A percentile compares a stretch with the other conserved stretches of the same genome.
phyloP scores from a whole-genome alignment of 1,140 invertebrate genomes.

The Aplysia californica region DNA sequence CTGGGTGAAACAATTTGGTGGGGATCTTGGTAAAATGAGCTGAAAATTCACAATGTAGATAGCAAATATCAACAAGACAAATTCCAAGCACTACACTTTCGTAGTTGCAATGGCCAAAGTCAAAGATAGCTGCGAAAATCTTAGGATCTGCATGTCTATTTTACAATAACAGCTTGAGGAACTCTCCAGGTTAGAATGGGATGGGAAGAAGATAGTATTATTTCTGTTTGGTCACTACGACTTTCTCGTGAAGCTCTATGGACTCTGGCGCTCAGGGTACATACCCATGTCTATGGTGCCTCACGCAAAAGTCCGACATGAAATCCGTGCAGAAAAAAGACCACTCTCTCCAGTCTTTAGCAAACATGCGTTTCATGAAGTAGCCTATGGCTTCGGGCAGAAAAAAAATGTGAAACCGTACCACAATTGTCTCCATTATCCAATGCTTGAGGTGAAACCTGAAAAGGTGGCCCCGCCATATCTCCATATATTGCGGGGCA shows the following conservation, averaged over 20 bases:
- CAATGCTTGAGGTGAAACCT: neutral
- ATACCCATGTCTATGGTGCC: constrained; percentile 3
- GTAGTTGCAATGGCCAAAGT: neutral
- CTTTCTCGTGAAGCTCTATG: constrained; percentile 4
- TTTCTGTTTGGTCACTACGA: constrained; percentile 14
- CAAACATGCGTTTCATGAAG: neutral
- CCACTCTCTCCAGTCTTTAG: neutral
- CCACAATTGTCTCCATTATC: constrained; percentile 3
- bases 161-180: neutral
- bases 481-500: constrained; percentile 7
- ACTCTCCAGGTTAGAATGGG: neutral
- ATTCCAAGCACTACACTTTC: constrained; percentile 8
- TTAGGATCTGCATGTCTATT: neutral
- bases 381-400: neutral
- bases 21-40: neutral
- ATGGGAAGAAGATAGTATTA: neutral
- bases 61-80: neutral
- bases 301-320: neutral
- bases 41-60: constrained; percentile 8
- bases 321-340: neutral
- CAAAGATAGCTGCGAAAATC: constrained; percentile 1
- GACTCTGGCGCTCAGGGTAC: neutral
- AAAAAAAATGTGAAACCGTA: neutral
- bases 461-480: constrained; percentile 2
- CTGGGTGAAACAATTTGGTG: constrained; percentile 13